phyloP scores from a whole-genome alignment of 2,797 vertebrate genomes.

The Sphenodon punctatus region DNA sequence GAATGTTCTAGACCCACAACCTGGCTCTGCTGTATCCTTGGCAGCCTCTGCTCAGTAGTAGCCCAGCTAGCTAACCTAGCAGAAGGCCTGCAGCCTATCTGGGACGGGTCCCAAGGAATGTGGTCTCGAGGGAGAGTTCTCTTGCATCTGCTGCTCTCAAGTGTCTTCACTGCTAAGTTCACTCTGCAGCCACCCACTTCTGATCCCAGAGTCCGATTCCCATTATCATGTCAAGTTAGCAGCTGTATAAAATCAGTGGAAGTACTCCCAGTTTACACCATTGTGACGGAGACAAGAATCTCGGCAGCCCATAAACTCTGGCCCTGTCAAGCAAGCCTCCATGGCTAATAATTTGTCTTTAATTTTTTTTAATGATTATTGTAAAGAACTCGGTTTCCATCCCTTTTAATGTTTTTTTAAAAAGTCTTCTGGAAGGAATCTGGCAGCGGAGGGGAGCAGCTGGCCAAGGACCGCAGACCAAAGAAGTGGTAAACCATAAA shows the following conservation, averaged over 20 bases:
- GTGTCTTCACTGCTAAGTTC: too few species aligned
- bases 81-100: too few species aligned
- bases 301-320: too few species aligned
- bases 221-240: not conserved
- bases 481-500: constrained; percentile 68
- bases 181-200: not conserved
- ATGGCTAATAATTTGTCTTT: constrained; percentile 37
- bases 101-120: too few species aligned
- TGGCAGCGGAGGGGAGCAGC: not conserved
- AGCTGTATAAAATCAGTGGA: not conserved
- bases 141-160: too few species aligned
- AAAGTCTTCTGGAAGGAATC: constrained; percentile 60
- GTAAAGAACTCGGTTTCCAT: not conserved
- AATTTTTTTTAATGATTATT: constrained; percentile 5
- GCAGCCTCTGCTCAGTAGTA: too few species aligned
- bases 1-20: too few species aligned
- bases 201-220: not conserved
- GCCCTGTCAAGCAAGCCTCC: constrained; percentile 7
- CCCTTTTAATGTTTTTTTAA: constrained; percentile 36
- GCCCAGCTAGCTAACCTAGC: too few species aligned
- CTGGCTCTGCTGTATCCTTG: too few species aligned
- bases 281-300: not conserved
- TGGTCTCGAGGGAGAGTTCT: too few species aligned
- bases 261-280: not conserved
- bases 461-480: constrained; percentile 56